Evolutionary conservation across 1,140 invertebrate genomes (phyloP).

Genomic region (Tetragonula clypearis): DNA sequence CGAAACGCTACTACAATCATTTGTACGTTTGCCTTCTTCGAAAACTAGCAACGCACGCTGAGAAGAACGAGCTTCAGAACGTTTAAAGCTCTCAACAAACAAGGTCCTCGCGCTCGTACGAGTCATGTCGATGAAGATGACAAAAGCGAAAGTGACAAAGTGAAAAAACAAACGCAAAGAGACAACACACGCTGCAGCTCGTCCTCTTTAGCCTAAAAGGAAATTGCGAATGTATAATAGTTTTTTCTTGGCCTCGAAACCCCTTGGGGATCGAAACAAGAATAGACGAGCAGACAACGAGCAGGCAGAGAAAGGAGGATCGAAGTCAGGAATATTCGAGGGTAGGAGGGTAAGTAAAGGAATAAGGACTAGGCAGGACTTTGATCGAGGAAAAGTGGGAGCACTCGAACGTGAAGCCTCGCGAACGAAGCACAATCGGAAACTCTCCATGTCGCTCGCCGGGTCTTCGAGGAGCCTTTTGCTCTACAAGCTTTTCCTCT

Average conservation of each 20-base stretch:
- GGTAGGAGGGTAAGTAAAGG: conserved; percentile 33
- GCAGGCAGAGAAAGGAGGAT: conserved; percentile 35
- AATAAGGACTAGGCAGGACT: conserved; percentile 58
- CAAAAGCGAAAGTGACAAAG: neutral
- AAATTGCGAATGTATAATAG: conserved; percentile 13
- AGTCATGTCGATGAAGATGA: neutral
- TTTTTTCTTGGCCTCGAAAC: conserved; percentile 15
- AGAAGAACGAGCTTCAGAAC: too few species aligned
- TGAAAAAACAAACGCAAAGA: neutral
- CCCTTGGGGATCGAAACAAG: conserved; percentile 12
- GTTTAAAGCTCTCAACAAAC: too few species aligned
- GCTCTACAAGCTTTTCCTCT: conserved; percentile 9
- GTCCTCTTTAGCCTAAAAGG: neutral
- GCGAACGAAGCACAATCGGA: conserved; percentile 67
- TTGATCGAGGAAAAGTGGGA: conserved; percentile 69
- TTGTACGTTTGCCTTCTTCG: neutral
- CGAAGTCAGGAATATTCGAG: conserved; percentile 28
- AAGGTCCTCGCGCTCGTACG: too few species aligned
- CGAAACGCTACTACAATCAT: neutral
- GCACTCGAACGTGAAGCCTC: conserved; percentile 68
- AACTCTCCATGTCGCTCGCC: conserved; percentile 65
- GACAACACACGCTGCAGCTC: neutral
- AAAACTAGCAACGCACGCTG: neutral
- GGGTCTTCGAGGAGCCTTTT: conserved; percentile 33
- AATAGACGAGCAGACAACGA: conserved; percentile 49